These are phyloP conservation scores for Scaptomyza hsui DNA, from an alignment of 1,140 invertebrate genomes.

Conservation along the genomic window DNA sequence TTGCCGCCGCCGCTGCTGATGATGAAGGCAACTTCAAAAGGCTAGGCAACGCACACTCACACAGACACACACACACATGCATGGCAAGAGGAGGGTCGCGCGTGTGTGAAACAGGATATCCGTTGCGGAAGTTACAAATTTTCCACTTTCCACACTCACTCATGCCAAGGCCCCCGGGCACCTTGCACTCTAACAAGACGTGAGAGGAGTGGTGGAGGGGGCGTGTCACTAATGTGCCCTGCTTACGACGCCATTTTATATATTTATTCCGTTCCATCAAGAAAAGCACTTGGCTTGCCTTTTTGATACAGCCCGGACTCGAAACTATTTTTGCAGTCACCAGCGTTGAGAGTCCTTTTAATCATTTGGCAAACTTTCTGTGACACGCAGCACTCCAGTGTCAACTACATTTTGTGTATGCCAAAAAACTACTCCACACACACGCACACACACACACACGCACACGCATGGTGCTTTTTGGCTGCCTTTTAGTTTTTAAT, in stretches of 20 bases:
- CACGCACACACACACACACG: conserved; percentile 27
- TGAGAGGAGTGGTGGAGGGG: not conserved
- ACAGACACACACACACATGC: conserved; percentile 5
- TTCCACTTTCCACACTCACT: conserved; percentile 76
- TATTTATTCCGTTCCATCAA: conserved; percentile 75
- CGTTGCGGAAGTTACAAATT: conserved; percentile 81
- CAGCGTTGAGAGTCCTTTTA: conserved; percentile 68
- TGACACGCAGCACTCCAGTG: conserved; percentile 70
- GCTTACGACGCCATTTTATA: conserved; percentile 81
- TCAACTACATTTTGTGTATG: conserved; percentile 71
- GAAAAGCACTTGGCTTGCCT: conserved; percentile 56
- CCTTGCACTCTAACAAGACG: conserved; percentile 27
- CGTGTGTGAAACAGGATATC: conserved; percentile 82
- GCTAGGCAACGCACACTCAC: conserved; percentile 1
- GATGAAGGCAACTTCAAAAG: conserved; percentile 49
- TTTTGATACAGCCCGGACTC: conserved; percentile 36
- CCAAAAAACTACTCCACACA: conserved; percentile 63
- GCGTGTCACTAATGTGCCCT: conserved; percentile 74
- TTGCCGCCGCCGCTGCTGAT: conserved; percentile 7
- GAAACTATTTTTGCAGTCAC: conserved; percentile 49
- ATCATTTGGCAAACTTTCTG: conserved; percentile 81
- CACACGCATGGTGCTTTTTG: conserved; percentile 43
- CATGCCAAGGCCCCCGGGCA: conserved; percentile 38
- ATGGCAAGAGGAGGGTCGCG: conserved; percentile 16
- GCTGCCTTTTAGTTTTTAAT: conserved; percentile 71